Conservation (phyloP, 2,113 vertebrate species). For the Hyla sarda region DNA sequence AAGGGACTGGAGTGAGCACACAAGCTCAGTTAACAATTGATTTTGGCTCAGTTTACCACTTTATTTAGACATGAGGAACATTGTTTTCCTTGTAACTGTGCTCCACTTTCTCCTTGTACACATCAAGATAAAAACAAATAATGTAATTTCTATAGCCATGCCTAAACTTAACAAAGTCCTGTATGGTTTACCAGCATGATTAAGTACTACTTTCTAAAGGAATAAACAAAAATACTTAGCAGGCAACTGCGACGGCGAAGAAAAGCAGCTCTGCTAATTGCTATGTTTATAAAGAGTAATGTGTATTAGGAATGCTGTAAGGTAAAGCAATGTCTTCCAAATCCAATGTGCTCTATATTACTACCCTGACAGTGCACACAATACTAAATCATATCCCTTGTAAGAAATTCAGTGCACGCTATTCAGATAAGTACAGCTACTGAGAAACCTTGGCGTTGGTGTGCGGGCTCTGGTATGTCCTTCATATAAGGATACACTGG, state of each 20-base stretch:
- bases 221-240: conserved; percentile 2
- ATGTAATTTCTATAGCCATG: conserved; percentile 19
- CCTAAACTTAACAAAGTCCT: conserved; percentile 13
- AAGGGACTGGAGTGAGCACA: conserved; percentile 31
- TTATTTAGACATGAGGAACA: conserved; percentile 41
- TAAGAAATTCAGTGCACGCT: no score
- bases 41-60: conserved; percentile 41
- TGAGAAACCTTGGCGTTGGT: no score
- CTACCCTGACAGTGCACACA: conserved; percentile 25
- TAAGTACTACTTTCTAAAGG: neutral
- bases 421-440: no score
- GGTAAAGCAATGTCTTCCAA: neutral
- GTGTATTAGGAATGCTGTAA: conserved; percentile 46
- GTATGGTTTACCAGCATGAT: conserved; percentile 28
- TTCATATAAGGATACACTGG: no score
- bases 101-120: conserved; percentile 10
- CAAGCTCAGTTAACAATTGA: conserved; percentile 12
- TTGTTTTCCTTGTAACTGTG: conserved; percentile 28
- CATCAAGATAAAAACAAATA: conserved; percentile 40
- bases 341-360: neutral
- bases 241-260: neutral
- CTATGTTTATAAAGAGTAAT: conserved; percentile 20
- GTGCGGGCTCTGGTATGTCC: no score
- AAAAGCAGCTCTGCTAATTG: conserved; percentile 47
- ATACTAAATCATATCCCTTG: neutral